These are phyloP conservation scores for Spilogale gracilis DNA, from an alignment of 2,113 vertebrate genomes.

Conservation along the genomic window DNA sequence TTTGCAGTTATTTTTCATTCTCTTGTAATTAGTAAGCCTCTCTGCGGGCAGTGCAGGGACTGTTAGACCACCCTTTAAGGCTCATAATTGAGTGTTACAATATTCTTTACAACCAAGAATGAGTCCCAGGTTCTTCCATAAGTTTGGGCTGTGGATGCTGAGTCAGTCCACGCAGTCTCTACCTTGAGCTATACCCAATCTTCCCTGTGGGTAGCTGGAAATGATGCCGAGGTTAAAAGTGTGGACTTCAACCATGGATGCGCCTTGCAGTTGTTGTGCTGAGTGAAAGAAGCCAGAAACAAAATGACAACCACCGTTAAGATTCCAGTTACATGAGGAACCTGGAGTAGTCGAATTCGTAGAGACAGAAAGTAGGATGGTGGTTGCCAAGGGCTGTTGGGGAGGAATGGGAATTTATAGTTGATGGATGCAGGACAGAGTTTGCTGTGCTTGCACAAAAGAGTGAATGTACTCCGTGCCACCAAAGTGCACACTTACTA, in stretches of 20 bases:
- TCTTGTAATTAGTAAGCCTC: not conserved
- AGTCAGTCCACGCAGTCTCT: not conserved
- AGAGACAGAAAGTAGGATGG: not conserved
- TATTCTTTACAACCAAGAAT: not conserved
- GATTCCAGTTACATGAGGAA: not conserved
- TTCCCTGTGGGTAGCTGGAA: not conserved
- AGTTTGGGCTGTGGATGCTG: not conserved
- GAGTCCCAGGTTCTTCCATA: not conserved
- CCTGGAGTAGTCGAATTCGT: not conserved
- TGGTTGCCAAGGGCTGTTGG: not conserved
- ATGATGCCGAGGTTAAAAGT: not conserved
- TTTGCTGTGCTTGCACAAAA: not conserved
- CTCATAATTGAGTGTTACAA: not conserved
- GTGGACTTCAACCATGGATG: not conserved
- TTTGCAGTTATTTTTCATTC: constrained; percentile 22
- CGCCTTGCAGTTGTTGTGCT: not conserved
- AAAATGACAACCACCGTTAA: not conserved
- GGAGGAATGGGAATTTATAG: not conserved
- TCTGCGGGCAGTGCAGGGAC: not conserved
- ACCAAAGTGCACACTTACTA: not conserved
- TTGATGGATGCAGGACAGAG: not conserved
- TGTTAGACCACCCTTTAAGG: not conserved
- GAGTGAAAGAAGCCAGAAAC: not conserved
- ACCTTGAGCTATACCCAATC: not conserved
- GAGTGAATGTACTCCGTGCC: not conserved